These are phyloP conservation scores for Neogale vison DNA, from an alignment of 2,113 vertebrate species.

Conservation along the genomic window DNA sequence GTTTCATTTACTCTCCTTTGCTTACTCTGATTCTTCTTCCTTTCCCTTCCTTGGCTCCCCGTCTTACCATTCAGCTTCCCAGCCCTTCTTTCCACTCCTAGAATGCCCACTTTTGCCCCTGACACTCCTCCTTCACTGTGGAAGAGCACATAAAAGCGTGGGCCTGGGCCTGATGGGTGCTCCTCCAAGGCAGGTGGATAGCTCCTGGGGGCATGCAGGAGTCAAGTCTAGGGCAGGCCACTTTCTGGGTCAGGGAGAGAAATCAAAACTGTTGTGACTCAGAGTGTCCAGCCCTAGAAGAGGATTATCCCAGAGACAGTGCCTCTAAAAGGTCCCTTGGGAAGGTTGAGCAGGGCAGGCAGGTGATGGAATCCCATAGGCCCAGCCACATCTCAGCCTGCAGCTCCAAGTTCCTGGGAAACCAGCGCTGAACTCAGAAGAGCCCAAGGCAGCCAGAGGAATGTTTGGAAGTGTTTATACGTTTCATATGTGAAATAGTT, in stretches of 20 bases:
- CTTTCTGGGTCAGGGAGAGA: background rate
- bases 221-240: background rate
- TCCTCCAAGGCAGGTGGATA: background rate
- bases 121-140: background rate
- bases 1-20: background rate
- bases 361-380: background rate
- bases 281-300: background rate
- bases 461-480: background rate
- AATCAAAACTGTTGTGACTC: background rate
- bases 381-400: background rate
- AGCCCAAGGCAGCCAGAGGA: background rate
- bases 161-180: background rate
- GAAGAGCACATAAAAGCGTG: background rate
- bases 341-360: background rate
- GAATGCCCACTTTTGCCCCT: background rate
- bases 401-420: background rate
- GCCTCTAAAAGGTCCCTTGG: background rate
- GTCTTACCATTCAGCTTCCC: background rate
- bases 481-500: constrained; percentile 18
- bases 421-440: background rate
- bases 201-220: background rate
- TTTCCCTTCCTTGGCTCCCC: background rate
- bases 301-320: background rate
- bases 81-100: background rate
- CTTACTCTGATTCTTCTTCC: background rate